Base-by-base conservation (phyloP, 1,140 invertebrate species). In the Drosophila serrata region DNA sequence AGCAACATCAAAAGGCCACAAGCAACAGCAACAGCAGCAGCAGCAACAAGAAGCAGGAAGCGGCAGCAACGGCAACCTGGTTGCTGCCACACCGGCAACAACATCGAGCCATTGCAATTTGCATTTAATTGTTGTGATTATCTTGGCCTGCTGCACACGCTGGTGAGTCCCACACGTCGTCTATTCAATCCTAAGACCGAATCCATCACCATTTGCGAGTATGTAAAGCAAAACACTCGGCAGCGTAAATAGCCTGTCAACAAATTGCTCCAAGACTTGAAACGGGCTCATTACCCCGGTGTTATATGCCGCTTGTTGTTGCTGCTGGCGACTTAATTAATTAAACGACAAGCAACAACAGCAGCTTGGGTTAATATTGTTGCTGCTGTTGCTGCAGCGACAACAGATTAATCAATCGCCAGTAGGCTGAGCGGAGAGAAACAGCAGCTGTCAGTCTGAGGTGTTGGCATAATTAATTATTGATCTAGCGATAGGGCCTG, bases 121-220 rank as follows among this genome's bases (percentile, higher is more conserved):
- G 88, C 88, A 91, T 91, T 88, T 91, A 91, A 91, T 91, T 91
- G 79, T 91, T 91, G 84, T 91, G 84, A 91, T 91, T 91, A 91
- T 91, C 90, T 91, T 91, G 90, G 88, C 88, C 84, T 91, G 88
- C 75, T 91, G 90, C 88, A 91, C 90, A 85, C 84, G 84, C 59
- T 85, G 88, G 88, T 91, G 79, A 87, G 88, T 85, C 56, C 29
- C 45, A 40, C 22, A 37, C 46, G 19, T 45, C 22, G 19, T 22
- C 55, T 57, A 58, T 45, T 37, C 69, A 65, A 43, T 49, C 48
- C 57, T 53, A 59, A 56, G 29, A 46, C 60, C 72, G 61, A 63
- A 81, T 87, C 82, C 82, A 82, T 86, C 82, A 76, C 61, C 75
- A 81, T 79, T 79, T 56, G 17, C 58, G 31, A 43, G 62, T 68